Base-by-base conservation (phyloP, 2,113 vertebrate genomes). In the Pygoscelis adeliae region DNA sequence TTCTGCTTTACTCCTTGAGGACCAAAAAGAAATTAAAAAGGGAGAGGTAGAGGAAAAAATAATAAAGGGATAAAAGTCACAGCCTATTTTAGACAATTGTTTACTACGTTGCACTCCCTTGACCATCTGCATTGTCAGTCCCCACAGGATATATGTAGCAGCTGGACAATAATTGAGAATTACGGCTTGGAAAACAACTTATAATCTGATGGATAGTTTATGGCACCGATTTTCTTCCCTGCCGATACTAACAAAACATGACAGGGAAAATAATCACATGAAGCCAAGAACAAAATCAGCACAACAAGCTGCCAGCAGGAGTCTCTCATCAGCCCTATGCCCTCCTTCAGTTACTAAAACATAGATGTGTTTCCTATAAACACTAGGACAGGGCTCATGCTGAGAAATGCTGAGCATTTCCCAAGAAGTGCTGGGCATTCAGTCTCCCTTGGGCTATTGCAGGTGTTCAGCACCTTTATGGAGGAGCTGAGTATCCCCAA, bases 161-260 rank as follows among this genome's bases (percentile, higher is more conserved):
- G 55, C 20, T 94, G 71, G 76, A 92, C 89, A 71, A 83, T 94
- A 89, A 89, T 62, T 74, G 78, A 76, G 56, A 85, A 86, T 91
- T 87, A 73, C 16, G 19, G 30, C 62, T 80, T 58, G 67, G 72
- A 93, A 78, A 30, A 76, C 38, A 87, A 53, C 2, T 74, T 89
- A 50, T 55, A 86, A 76, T 78, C 86, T 90, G 55, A 53, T 73
- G 50, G 82, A 83, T 80, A 83, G 77, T 83, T 78, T 71, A 72
- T 56, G 77, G 65, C 53, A 83, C 53, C 2, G 2, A 49, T 83
- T 90, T 90, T 70, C 61, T 70, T 91, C 38, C 50, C 40, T 84
- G 73, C 36, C 6, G 7, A 79, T 82, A 78, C 40, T 78, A 83
- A 78, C 65, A 78, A 87, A 90, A 83, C 59, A 77, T 22, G 53